Evolutionary conservation across 2,888 invertebrate genomes (phyloP), one percentile per base, ranked within the genome.

Genomic region (Sminthurinus aureus): DNA sequence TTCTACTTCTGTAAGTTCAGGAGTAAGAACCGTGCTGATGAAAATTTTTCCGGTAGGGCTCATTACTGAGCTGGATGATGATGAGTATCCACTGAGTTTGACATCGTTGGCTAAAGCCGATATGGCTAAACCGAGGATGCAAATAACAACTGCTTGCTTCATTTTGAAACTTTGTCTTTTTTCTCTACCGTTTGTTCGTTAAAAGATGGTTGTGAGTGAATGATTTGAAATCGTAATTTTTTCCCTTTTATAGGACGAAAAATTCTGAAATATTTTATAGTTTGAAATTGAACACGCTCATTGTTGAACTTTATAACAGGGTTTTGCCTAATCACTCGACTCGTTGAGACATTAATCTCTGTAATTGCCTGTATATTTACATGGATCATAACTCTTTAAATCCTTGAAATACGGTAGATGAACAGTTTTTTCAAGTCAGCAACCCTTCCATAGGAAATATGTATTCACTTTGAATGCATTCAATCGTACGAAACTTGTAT

Each of bases 41-140:
- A 79, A 15, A 26, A 79, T 79, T 38, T 79, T 66, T 0, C 79
- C 79, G 18, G 58, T 67, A 0, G 24, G 52, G 11, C 66, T 58
- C 15, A 79, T 0, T 38, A 79, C 22, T 20, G 79, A 58, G 0
- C n/a, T n/a, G 26, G 79, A 66, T 12, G 52, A 20, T 26, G 79
- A 26, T 22, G 66, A 9, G 20, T 66, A 79, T 2, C 67, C 26
- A 1, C 67, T 58, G 52, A 77, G 52, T 52, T 58, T 52, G 24
- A 15, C n/a, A 24, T 76, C 52, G 18, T 79, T 38, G n/a, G 79
- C 79, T 26, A 22, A 66, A 79, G 79, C 79, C 66, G 67, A 26
- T 38, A 18, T 15, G 79, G 66, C 66, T 78, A 78, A 85, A 71
- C 83, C 85, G 73, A 81, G 24, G 50, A 84, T 71, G 76, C 50